Evolutionary conservation across 1,140 invertebrate genomes (phyloP), one percentile per base, ranked within the genome.

Genomic region (Thrips palmi): DNA sequence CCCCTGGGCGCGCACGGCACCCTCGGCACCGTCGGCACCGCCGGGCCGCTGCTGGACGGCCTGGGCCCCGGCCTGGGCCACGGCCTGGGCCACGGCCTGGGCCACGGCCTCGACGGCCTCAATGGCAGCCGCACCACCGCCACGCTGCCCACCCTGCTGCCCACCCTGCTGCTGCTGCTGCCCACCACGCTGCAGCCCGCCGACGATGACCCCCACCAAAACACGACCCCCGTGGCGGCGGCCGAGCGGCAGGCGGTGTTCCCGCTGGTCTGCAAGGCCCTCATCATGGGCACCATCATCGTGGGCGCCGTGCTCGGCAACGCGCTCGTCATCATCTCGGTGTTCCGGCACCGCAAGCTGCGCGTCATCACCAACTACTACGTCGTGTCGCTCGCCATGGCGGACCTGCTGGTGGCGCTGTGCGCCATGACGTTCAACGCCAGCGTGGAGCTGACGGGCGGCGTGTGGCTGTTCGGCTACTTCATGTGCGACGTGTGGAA

Each of bases 361-460:
- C 65, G 84, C 2, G 77, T 87, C 36, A 82, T 88, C 43, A 94
- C 88, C 23, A 96, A 94, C 60, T 88, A 87, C 52, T 94, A 93
- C 60, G 86, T 96, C 35, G 87, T 93, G 19, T 89, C 85, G 22
- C 59, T 94, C 15, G 84, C 89, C 0, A 75, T 86, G 47, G 88
- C 89, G 4, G 89, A 94, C 54, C 74, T 89, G 55, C 60, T 92
- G 15, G 89, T 96, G 6, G 88, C 88, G 3, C 60, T 91, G 15
- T 81, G 87, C 50, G 84, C 83, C 20, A 89, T 88, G 89, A 87
- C 82, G n/a, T 94, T 94, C 59, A 94, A 92, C 59, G 84, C 86
- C 15, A 82, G 77, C 49, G 71, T 85, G 5, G 78, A 85, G 51
- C 53, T 89, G 3, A 78, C 74, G 18, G 73, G 72, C 22, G 61